Evolutionary conservation across 2,888 invertebrate genomes (phyloP).

Genomic region (Parasteatoda lunata): DNA sequence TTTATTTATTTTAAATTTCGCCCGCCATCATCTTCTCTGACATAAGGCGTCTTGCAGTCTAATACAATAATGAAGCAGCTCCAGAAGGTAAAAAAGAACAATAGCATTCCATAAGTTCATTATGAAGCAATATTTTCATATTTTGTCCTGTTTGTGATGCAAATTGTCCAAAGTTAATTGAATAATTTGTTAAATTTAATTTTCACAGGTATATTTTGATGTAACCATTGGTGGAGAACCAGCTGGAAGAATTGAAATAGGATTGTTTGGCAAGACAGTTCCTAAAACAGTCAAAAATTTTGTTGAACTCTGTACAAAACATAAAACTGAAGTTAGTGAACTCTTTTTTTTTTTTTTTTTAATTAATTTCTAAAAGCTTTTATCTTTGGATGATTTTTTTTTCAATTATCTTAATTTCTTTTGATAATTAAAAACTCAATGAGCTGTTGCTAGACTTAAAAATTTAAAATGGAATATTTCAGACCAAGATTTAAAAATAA

Average conservation of each 20-base stretch:
- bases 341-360: background rate
- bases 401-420: background rate
- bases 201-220: constrained; percentile 88
- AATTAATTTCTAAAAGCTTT: background rate
- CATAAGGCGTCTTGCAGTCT: too few relatives aligned
- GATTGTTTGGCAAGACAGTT: constrained; percentile 95
- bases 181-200: background rate
- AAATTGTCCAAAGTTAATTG: background rate
- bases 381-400: background rate
- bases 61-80: too few relatives aligned
- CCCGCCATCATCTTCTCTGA: too few relatives aligned
- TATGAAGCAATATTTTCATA: too few relatives aligned
- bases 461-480: too few relatives aligned
- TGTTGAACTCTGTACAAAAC: constrained; percentile 83
- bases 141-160: too few relatives aligned
- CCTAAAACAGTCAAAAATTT: constrained; percentile 89
- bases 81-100: too few relatives aligned
- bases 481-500: too few relatives aligned
- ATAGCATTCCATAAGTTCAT: too few relatives aligned
- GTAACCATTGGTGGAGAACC: constrained; percentile 84
- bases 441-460: too few relatives aligned
- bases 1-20: too few relatives aligned
- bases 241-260: constrained; percentile 80
- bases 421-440: too few relatives aligned
- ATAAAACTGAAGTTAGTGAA: constrained; percentile 78